A percentile compares a stretch with the other conserved stretches of the same genome.
phyloP scores from a whole-genome alignment of 2,113 vertebrate genomes.

The Gobio gobio region DNA sequence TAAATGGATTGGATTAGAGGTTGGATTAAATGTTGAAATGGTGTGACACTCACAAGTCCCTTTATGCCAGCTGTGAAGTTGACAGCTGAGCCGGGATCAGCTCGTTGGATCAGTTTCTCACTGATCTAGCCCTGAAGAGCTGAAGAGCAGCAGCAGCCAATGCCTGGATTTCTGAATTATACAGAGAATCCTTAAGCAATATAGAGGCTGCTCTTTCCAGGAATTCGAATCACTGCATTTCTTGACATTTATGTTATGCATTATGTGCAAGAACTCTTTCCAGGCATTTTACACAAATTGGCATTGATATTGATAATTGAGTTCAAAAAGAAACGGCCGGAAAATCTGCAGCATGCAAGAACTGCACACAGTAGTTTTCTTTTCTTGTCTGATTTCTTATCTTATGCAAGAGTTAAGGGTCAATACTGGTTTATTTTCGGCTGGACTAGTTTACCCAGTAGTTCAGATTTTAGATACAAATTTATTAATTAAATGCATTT shows the following conservation, averaged over 20 bases:
- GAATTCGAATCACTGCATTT: not conserved
- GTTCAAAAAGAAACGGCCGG: not conserved
- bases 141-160: constrained; percentile 18
- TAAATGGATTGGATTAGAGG: constrained; percentile 59
- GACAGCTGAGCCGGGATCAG: constrained; percentile 54
- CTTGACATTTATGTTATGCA: not conserved
- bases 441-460: not conserved
- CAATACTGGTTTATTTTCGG: not conserved
- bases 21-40: constrained; percentile 55
- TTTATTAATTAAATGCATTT: not conserved
- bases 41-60: constrained; percentile 55
- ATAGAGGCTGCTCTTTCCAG: not conserved
- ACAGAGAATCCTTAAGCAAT: not conserved
- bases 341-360: not conserved
- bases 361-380: not conserved
- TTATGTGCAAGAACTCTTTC: not conserved
- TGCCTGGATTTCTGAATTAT: not conserved
- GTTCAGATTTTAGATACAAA: not conserved
- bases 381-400: not conserved
- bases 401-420: not conserved
- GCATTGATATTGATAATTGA: not conserved
- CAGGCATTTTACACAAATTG: not conserved
- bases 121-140: constrained; percentile 4
- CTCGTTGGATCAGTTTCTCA: constrained; percentile 40
- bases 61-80: constrained; percentile 54